Percentiles rank a stretch among this genome's conserved stretches.
Conservation (phyloP, 2,797 vertebrate species). For the Sebastes iracundus region DNA sequence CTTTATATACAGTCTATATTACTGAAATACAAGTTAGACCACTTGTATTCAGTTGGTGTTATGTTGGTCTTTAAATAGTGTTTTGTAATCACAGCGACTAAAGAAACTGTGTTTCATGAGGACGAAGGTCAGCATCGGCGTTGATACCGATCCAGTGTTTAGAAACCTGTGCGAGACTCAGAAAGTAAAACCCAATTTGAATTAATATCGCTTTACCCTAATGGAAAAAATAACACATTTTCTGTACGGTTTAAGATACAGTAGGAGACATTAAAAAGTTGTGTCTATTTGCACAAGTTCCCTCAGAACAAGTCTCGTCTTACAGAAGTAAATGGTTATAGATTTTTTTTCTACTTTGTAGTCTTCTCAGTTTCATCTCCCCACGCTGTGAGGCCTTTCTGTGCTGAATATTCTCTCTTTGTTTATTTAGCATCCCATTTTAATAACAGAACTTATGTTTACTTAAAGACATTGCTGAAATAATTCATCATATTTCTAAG, state of each 20-base stretch:
- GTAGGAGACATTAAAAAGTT: neutral
- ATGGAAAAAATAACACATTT: neutral
- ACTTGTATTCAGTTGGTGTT: neutral
- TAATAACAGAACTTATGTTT: neutral
- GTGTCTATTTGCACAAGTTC: slow-evolving; percentile 7
- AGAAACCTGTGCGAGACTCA: neutral
- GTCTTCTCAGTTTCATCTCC: neutral
- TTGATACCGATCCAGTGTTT: neutral
- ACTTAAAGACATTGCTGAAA: neutral
- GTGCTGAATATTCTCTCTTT: neutral
- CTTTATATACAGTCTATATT: no score
- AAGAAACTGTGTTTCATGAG: neutral
- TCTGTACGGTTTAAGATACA: neutral
- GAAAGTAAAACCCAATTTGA: neutral
- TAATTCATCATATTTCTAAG: neutral
- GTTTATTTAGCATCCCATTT: neutral
- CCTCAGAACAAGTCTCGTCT: neutral
- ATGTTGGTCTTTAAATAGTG: neutral
- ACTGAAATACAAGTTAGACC: neutral
- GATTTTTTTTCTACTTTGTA: slow-evolving; percentile 13
- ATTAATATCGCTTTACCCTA: neutral
- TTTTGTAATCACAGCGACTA: neutral
- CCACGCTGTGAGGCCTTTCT: neutral
- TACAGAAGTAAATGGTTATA: neutral
- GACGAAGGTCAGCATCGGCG: neutral